A percentile compares a stretch with the other conserved stretches of the same genome.
Evolutionary conservation across 2,797 vertebrate species (phyloP).

Genomic region (Channallabes apus): DNA sequence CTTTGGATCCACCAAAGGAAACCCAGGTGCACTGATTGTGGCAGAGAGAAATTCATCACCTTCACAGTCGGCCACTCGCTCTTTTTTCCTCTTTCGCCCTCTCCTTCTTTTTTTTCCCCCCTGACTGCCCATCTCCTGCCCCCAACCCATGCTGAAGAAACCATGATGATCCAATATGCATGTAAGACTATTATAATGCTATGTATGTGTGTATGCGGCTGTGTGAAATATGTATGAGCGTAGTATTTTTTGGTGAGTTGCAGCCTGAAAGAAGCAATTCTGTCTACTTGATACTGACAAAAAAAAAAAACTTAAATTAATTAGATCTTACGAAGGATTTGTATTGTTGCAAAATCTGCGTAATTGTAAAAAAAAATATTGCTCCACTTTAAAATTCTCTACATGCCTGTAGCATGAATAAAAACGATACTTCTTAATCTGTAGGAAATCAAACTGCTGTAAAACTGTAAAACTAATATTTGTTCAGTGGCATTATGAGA

Average conservation of each 20-base stretch:
- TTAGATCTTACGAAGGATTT: not conserved
- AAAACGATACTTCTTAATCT: not conserved
- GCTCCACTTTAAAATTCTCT: not conserved
- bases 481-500: not conserved
- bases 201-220: conserved; percentile 10
- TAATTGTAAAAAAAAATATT: not conserved
- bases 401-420: not conserved
- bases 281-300: not conserved
- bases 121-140: conserved; percentile 26
- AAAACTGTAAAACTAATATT: not conserved
- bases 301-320: not conserved
- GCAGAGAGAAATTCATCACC: conserved; percentile 73
- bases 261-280: not conserved
- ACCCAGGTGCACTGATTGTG: conserved; percentile 76
- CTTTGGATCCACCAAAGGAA: conserved; percentile 79
- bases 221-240: not conserved
- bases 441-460: not conserved
- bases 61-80: conserved; percentile 45
- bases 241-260: not conserved
- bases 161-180: conserved; percentile 34
- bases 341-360: not conserved
- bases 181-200: conserved; percentile 12
- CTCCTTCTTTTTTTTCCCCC: conserved; percentile 23
- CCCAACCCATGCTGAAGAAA: conserved; percentile 25
- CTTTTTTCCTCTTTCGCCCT: conserved; percentile 39